Conservation (phyloP, 2,888 invertebrate genomes). For the Tetragnatha montana region DNA sequence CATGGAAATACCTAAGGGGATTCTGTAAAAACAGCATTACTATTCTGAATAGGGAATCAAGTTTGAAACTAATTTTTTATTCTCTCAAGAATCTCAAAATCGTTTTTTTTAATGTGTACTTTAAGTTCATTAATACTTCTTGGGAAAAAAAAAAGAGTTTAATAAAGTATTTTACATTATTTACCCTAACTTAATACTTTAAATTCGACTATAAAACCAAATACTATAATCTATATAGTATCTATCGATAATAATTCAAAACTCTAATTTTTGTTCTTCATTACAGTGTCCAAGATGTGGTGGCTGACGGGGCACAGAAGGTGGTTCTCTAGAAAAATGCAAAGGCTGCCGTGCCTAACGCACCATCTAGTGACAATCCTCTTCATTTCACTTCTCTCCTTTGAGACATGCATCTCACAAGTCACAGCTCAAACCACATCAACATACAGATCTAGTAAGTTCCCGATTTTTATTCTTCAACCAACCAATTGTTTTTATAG, state of each 20-base stretch:
- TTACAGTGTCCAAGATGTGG: slow-evolving; percentile 61
- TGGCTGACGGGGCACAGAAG: slow-evolving; percentile 48
- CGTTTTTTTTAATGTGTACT: too few relatives aligned
- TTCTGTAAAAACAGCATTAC: too few relatives aligned
- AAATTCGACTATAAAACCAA: too few relatives aligned
- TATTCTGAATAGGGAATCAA: too few relatives aligned
- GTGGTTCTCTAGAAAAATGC: slow-evolving; percentile 57
- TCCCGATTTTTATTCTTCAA: neutral
- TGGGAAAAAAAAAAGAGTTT: too few relatives aligned
- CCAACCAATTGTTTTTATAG: too few relatives aligned
- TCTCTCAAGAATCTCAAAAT: too few relatives aligned
- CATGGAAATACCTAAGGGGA: too few relatives aligned
- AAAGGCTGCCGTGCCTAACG: slow-evolving; percentile 37
- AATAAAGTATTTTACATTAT: too few relatives aligned
- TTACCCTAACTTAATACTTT: too few relatives aligned
- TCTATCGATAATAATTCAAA: neutral
- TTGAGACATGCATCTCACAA: slow-evolving; percentile 51
- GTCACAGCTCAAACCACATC: slow-evolving; percentile 67
- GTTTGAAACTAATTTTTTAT: too few relatives aligned
- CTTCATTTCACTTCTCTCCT: slow-evolving; percentile 45
- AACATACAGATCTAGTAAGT: slow-evolving; percentile 43
- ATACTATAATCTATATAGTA: neutral
- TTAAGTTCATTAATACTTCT: too few relatives aligned
- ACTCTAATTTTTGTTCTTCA: neutral
- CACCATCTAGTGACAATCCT: slow-evolving; percentile 54